Evolutionary conservation across 2,888 invertebrate genomes (phyloP).

Genomic region (Drosophila pegasa): DNA sequence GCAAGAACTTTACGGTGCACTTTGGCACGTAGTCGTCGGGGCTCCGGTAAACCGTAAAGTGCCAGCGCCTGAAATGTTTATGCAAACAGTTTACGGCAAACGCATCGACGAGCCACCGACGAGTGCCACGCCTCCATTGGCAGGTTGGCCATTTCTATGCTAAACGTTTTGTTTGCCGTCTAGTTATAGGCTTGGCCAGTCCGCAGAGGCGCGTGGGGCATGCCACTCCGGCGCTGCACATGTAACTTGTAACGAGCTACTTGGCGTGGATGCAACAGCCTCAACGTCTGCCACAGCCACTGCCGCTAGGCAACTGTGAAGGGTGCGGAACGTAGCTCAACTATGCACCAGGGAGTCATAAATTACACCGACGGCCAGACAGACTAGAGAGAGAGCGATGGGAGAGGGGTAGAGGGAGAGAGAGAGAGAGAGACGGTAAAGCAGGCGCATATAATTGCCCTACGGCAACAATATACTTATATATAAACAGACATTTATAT

Average conservation of each 20-base stretch:
- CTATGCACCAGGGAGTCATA: constrained; percentile 62
- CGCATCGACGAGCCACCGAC: constrained; percentile 24
- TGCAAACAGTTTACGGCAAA: constrained; percentile 67
- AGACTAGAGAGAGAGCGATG: too few relatives aligned
- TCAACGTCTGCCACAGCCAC: constrained; percentile 4
- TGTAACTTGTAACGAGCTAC: constrained; percentile 33
- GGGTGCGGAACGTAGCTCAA: constrained; percentile 41
- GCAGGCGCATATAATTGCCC: constrained; percentile 46
- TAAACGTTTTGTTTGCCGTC: constrained; percentile 72
- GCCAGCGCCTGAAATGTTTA: constrained; percentile 58
- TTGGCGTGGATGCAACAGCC: constrained; percentile 43
- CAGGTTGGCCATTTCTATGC: constrained; percentile 56
- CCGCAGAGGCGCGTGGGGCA: not conserved
- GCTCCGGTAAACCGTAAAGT: constrained; percentile 20
- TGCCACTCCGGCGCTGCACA: constrained; percentile 22
- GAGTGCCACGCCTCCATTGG: not conserved
- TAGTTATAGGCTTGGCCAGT: constrained; percentile 43
- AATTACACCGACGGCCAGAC: constrained; percentile 31
- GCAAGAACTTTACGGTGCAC: constrained; percentile 59
- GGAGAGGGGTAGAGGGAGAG: not conserved
- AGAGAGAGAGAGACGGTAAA: not conserved
- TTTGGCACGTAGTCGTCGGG: constrained; percentile 63
- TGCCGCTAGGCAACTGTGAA: constrained; percentile 1
- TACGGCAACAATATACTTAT: constrained; percentile 27
- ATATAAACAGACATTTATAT: not conserved